Base-by-base conservation (phyloP, 2,797 vertebrate genomes). In the Podarcis siculus region DNA sequence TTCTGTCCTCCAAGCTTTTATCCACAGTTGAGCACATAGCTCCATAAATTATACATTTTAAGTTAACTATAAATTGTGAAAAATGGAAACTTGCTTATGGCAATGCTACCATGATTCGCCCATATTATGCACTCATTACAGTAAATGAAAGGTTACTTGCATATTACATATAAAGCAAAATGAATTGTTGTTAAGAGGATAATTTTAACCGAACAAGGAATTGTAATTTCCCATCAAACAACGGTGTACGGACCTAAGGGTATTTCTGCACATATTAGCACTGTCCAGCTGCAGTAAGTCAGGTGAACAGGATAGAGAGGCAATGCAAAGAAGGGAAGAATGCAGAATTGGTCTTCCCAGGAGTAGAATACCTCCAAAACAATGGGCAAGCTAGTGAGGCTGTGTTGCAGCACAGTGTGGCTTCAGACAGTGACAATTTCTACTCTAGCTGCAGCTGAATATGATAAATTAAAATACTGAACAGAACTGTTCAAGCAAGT, bases 101-200 rank as follows among this genome's bases (percentile, higher is more conserved):
- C 72, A 82, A 82, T 82, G 39, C 79, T 77, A 82, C 61, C 21
- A 58, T 67, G 61, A 82, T 82, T 89, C 27, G 15, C 71, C 72
- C 79, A 45, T 66, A 82, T 67, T 81, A 87, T 82, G 8, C 58
- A 55, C 86, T 77, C 72, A 77, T 87, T 87, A 77, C 86, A 87
- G 80, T 66, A 87, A 82, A 82, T 82, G 86, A 76, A 39, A 82
- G 30, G 37, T 67, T 87, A 76, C 86, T 87, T 87, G 79, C 69
- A 82, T 49, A 82, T 87, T 82, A 76, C 39, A 82, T 55, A 67
- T 37, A 76, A 82, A 87, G 55, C 75, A 81, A 64, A 66, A 87
- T 82, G 55, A 82, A 27, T 79, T 86, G 69, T 82, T 87, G 39
- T 87, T 81, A 87, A 87, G 69, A 64, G 69, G 79, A 73, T 81